phyloP scores from a whole-genome alignment of 2,113 vertebrate species.

The Campylorhamphus procurvoides region DNA sequence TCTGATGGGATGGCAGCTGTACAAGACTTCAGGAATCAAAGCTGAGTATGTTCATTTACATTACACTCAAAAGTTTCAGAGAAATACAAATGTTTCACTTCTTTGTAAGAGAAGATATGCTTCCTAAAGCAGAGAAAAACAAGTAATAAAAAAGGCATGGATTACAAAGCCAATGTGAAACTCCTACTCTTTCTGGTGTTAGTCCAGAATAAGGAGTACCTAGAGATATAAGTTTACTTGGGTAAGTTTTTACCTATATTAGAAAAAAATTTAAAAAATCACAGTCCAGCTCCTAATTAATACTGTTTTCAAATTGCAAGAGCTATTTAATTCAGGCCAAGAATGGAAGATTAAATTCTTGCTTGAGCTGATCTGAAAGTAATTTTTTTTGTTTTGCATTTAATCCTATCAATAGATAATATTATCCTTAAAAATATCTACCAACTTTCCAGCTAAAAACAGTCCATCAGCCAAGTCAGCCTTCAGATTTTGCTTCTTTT shows the following conservation, averaged over 20 bases:
- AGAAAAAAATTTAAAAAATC: not conserved
- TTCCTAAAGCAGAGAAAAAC: slow-evolving; percentile 5
- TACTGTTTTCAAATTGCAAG: not conserved
- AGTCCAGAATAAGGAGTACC: not conserved
- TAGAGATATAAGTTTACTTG: not conserved
- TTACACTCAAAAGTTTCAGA: not conserved
- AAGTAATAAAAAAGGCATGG: not conserved
- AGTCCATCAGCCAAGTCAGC: not conserved
- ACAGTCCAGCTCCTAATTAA: slow-evolving; percentile 9
- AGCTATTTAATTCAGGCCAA: not conserved
- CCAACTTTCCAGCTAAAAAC: not conserved
- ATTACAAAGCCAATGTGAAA: not conserved
- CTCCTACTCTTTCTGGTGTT: not conserved
- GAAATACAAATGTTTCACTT: not conserved
- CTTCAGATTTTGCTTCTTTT: not conserved
- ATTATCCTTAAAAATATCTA: not conserved
- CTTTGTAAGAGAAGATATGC: not conserved
- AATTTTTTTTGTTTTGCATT: not conserved
- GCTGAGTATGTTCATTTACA: not conserved
- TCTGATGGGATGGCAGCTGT: not conserved
- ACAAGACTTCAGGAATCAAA: not conserved
- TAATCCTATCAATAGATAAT: not conserved
- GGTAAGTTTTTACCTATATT: not conserved
- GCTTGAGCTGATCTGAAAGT: not conserved
- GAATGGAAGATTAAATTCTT: not conserved